These are phyloP conservation scores for Parauchenoglanis punctatus DNA, from an alignment of 2,797 vertebrate species.

Conservation along the genomic window DNA sequence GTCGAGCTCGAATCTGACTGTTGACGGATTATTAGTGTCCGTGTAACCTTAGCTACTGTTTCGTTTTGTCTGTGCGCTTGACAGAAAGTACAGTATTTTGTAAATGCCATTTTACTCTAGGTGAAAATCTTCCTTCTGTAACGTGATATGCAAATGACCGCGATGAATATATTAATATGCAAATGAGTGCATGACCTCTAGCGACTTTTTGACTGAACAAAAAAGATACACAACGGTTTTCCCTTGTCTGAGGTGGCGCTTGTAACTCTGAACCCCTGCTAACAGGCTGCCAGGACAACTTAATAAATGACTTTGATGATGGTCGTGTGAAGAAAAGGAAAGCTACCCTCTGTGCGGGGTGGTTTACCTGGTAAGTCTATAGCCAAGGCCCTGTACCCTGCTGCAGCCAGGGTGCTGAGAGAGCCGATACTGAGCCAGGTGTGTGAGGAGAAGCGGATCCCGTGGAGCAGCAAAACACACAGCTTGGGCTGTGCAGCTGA, in stretches of 20 bases:
- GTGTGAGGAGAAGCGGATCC: constrained; percentile 91
- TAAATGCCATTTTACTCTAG: neutral
- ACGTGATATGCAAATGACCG: neutral
- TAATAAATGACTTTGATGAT: neutral
- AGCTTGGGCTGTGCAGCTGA: constrained; percentile 57
- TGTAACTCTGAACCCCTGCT: neutral
- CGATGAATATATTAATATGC: neutral
- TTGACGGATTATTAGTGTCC: too few relatives aligned
- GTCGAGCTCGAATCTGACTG: too few relatives aligned
- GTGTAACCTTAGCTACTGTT: too few relatives aligned
- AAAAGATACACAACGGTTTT: neutral
- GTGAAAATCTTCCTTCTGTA: neutral
- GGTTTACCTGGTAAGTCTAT: constrained; percentile 89
- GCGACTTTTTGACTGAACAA: neutral
- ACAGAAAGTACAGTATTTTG: neutral
- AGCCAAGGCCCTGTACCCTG: constrained; percentile 85
- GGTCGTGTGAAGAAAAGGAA: too few relatives aligned
- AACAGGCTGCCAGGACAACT: neutral
- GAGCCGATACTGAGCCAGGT: constrained; percentile 88
- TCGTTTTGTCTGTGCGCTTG: neutral
- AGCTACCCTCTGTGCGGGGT: neutral
- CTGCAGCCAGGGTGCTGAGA: constrained; percentile 79
- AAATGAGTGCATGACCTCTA: neutral
- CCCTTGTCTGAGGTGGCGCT: too few relatives aligned
- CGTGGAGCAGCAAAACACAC: constrained; percentile 87